These are phyloP conservation scores for Aelia acuminata DNA, from an alignment of 2,888 invertebrate genomes.

Conservation along the genomic window DNA sequence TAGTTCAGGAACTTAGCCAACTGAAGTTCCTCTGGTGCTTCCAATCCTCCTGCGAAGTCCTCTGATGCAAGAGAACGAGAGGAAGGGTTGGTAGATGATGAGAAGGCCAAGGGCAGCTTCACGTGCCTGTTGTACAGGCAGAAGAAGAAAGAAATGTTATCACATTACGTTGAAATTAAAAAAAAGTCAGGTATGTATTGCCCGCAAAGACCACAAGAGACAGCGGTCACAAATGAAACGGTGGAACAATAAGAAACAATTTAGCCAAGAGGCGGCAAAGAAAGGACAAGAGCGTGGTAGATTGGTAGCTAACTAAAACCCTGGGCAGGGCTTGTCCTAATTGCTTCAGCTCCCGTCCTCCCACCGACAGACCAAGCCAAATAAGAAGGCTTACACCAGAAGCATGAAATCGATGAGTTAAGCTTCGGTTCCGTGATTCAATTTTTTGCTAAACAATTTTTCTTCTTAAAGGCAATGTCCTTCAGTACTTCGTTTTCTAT, in stretches of 20 bases:
- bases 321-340: neutral
- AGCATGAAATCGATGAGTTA: conserved; percentile 17
- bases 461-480: neutral
- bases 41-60: too few relatives aligned
- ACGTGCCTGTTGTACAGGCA: too few relatives aligned
- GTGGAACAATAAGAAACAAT: conserved; percentile 47
- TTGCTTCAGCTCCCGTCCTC: conserved; percentile 7
- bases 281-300: neutral
- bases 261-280: neutral
- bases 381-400: neutral
- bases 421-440: neutral
- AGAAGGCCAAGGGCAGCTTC: too few relatives aligned
- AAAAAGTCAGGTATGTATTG: neutral
- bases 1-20: too few relatives aligned
- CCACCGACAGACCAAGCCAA: neutral
- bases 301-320: conserved; percentile 46
- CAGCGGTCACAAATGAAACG: neutral
- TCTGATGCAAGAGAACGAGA: too few relatives aligned
- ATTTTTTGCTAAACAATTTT: neutral
- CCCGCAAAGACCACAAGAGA: neutral
- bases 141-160: neutral
- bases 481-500: neutral
- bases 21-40: too few relatives aligned
- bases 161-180: neutral
- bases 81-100: too few relatives aligned